Evolutionary conservation across 2,113 vertebrate genomes (phyloP), one percentile per base, ranked within the genome.

Genomic region (Propithecus coquereli): DNA sequence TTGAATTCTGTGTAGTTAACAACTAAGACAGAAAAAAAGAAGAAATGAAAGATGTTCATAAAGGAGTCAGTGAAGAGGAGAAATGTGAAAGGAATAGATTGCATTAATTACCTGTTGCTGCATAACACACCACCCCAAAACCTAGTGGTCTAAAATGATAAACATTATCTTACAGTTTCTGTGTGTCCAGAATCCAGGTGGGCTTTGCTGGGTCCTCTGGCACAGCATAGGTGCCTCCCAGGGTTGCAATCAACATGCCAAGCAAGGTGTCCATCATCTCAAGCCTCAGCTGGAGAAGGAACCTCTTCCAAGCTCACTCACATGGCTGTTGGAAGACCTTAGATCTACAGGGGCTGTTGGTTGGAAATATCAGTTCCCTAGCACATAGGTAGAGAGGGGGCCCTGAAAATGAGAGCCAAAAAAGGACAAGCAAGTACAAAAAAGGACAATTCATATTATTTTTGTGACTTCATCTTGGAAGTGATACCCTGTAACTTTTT

Each of bases 351-450:
- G 27, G 13, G 20, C 1, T 50, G 0, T 5, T 47, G 20, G 40
- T 3, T 6, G 27, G 1, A 84, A 74, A 40, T 0, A 4, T 16
- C 0, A 14, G 5, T 20, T 66, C 8, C 25, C 37, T 81, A 18
- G 0, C 10, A 59, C 5, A 14, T 5, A 40, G 43, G 14, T 34
- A 82, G 3, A 74, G 1, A 3, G 5, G 80, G 5, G 6, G 3
- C 6, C 61, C 23, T 14, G 17, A 37, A 65, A 32, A 13, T 54
- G 30, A 54, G 23, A 68, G 16, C 34, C 59, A 57, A 63, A n/a
- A n/a, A 6, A 68, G 11, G 61, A 45, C 16, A 43, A 95, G 23
- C 18, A 61, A 77, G 25, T 11, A 52, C 50, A 52, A 52, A 52
- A 52, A 52, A 52, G 50, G 13, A 52, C 50, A 43, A 43, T 11